Percentiles rank a stretch among this genome's conserved stretches.
Conservation (phyloP, 2,888 invertebrate species). For the Globia sparganii region DNA sequence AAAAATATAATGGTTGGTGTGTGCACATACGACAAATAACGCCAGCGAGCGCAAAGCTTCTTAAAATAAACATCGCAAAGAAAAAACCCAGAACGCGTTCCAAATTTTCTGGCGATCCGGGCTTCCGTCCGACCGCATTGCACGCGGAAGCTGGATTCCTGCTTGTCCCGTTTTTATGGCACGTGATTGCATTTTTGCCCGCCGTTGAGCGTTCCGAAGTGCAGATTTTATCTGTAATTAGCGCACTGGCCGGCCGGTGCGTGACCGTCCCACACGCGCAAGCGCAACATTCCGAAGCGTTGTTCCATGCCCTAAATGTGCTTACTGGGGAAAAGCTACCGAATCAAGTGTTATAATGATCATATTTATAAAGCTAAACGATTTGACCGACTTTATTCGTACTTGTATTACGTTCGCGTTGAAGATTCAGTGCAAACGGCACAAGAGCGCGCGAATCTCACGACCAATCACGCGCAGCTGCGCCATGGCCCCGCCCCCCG, state of each 20-base stretch:
- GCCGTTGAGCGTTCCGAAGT: conserved; percentile 78
- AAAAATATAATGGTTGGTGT: conserved; percentile 75
- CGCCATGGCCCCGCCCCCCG: conserved; percentile 82
- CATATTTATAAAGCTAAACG: conserved; percentile 46
- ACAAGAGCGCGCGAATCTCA: conserved; percentile 79
- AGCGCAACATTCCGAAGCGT: conserved; percentile 69
- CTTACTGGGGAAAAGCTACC: conserved; percentile 38
- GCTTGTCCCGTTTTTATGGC: conserved; percentile 57
- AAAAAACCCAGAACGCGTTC: conserved; percentile 58
- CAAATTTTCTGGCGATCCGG: conserved; percentile 67
- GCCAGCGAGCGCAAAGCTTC: conserved; percentile 73
- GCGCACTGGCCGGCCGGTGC: conserved; percentile 75
- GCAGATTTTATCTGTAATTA: conserved; percentile 85
- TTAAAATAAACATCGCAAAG: conserved; percentile 65
- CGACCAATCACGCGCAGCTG: conserved; percentile 85
- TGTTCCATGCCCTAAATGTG: conserved; percentile 46
- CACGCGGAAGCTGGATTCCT: conserved; percentile 74
- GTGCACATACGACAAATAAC: conserved; percentile 72
- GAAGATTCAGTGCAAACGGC: conserved; percentile 74
- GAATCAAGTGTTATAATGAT: conserved; percentile 23
- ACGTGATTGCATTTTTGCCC: conserved; percentile 75
- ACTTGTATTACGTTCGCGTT: conserved; percentile 66
- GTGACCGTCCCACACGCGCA: conserved; percentile 75
- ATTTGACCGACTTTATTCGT: conserved; percentile 56
- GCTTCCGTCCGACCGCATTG: conserved; percentile 70